Base-by-base conservation (phyloP, 2,797 vertebrate species). In the Hyperoplus lanceolatus region DNA sequence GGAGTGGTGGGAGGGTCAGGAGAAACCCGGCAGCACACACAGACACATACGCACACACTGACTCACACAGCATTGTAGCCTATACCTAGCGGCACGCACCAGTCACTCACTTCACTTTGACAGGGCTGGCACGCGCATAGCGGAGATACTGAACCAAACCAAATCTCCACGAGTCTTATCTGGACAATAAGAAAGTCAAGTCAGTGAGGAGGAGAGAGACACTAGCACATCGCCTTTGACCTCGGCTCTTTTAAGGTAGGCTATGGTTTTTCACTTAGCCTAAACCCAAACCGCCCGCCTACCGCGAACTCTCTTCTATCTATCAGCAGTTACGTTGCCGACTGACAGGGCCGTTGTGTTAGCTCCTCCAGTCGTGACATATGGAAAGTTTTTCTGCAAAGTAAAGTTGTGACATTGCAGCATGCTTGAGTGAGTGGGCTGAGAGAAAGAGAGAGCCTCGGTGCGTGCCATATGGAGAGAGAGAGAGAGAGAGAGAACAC, bases 1-100 rank as follows among this genome's bases (percentile, higher is more conserved):
- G 83, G 82, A 85, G 81, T 29, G 71, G 89, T 90, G 87, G 92
- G 91, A 84, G 86, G 85, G 84, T 76, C 81, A 48, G 61, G 58
- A 85, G 73, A 21, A 70, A 76, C 75, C 77, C 70, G 81, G 76
- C 79, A 81, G 75, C 29, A 29, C 29, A 29, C 29, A 29, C 29
- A 2, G 0, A 29, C 3, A 29, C 29, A 29, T 3, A 29, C 29
- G 29, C 29, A 29, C 29, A 29, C 62, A 72, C 73, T 65, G 49
- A 10, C 71, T 39, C 65, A 39, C 4, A 11, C 60, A 6, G 16
- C 8, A 36, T 38, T 14, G 70, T 15, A 48, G 8, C 58, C 68
- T 21, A 21, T 65, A 61, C 64, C 61, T 45, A 14, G 77, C 18
- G 82, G 57, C 76, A 49, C 53, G 70, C 65, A 67, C 48, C 63